These are phyloP conservation scores for Andrena cerasifolii DNA, from an alignment of 1,140 invertebrate species.

Conservation along the genomic window DNA sequence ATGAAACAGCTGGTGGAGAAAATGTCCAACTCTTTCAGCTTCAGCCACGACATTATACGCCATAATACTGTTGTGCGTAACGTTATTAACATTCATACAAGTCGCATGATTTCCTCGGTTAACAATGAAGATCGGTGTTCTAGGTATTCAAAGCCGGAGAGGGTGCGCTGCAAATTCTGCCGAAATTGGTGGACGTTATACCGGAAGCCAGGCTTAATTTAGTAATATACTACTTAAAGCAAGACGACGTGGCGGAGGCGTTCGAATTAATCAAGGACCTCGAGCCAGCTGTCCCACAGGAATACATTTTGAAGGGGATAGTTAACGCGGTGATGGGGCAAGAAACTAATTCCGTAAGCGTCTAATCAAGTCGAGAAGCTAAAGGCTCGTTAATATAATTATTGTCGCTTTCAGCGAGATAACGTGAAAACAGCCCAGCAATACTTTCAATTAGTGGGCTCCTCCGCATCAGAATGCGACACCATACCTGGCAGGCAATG, in stretches of 20 bases:
- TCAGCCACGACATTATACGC: slow-evolving; percentile 95
- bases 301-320: slow-evolving; percentile 98
- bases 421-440: slow-evolving; percentile 97
- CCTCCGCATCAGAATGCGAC: slow-evolving; percentile 97
- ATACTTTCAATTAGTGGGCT: slow-evolving; percentile 98
- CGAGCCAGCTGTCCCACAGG: slow-evolving; percentile 95
- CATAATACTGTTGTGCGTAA: slow-evolving; percentile 94
- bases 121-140: not conserved
- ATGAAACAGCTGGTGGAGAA: slow-evolving; percentile 91
- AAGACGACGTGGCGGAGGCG: slow-evolving; percentile 95
- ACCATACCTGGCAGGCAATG: slow-evolving; percentile 97
- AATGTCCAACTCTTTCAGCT: slow-evolving; percentile 90
- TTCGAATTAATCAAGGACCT: slow-evolving; percentile 95
- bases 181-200: slow-evolving; percentile 96
- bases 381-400: not conserved
- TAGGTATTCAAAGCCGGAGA: slow-evolving; percentile 95
- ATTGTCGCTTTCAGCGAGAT: slow-evolving; percentile 87
- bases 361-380: no score
- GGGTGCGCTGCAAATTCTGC: slow-evolving; percentile 94
- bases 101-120: no score
- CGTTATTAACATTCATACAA: slow-evolving; percentile 12
- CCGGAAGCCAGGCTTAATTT: slow-evolving; percentile 98
- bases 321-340: slow-evolving; percentile 97
- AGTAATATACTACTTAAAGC: slow-evolving; percentile 96
- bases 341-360: slow-evolving; percentile 92